A percentile compares a stretch with the other conserved stretches of the same genome.
Evolutionary conservation across 37 sponge, comb jelly and placozoan genomes (phyloP).

Genomic region (Lycopodina hypogea): DNA sequence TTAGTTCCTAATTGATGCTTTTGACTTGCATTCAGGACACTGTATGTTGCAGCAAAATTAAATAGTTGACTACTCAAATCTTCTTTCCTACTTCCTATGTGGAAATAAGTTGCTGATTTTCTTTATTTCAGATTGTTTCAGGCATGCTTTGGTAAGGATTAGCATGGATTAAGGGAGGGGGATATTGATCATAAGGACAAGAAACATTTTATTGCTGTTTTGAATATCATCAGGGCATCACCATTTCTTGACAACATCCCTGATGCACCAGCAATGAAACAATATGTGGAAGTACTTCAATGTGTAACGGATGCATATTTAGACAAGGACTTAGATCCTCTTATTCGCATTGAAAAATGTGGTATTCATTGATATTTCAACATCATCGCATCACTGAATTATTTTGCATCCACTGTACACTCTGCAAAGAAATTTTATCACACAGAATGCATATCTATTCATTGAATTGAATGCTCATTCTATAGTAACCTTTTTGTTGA

Average conservation of each 20-base stretch:
- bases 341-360: constrained; percentile 47
- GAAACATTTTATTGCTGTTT: constrained; percentile 49
- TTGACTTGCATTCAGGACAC: constrained; percentile 57
- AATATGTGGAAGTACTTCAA: constrained; percentile 20
- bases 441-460: constrained; percentile 46
- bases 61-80: constrained; percentile 42
- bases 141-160: constrained; percentile 22
- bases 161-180: constrained; percentile 38
- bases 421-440: no score
- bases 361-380: constrained; percentile 41
- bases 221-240: constrained; percentile 5
- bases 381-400: constrained; percentile 49
- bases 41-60: constrained; percentile 47
- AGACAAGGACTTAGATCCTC: constrained; percentile 34
- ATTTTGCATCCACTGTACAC: constrained; percentile 18
- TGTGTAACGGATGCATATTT: constrained; percentile 54
- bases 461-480: constrained; percentile 63
- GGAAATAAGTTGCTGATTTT: constrained; percentile 37
- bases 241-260: constrained; percentile 27
- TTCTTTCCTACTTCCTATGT: constrained; percentile 44
- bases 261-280: constrained; percentile 42
- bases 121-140: constrained; percentile 34
- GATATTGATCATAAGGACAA: constrained; percentile 42
- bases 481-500: no score
- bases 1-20: constrained; percentile 18